Base-by-base conservation (phyloP, 1,140 invertebrate genomes). In the Asbolus verrucosus region DNA sequence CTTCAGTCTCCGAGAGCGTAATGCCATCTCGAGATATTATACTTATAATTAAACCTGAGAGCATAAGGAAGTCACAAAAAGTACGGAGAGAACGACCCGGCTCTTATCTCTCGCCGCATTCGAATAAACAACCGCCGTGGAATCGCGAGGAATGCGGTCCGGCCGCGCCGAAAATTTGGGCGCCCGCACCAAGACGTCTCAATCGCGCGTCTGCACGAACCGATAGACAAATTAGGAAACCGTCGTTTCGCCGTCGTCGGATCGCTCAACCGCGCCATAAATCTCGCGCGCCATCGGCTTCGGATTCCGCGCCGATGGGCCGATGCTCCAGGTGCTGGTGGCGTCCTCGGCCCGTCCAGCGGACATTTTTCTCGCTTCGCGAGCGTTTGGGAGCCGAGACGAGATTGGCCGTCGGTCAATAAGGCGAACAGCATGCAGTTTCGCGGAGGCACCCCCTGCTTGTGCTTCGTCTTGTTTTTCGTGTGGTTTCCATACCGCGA, bases 401-500 rank as follows among this genome's bases (percentile, higher is more conserved):
- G 41, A 63, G 61, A 63, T 63, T 63, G 61, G 61, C 61, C 61
- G 61, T 63, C 61, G 61, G 61, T 63, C 61, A 63, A 63, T 63
- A 63, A 63, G 61, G 46, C 39, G 18, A 63, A 63, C 61, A 63
- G 61, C 61, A 13, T 63, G 61, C n/a, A 41, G 61, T 63, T 41
- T 63, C 21, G 61, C 61, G 41, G 33, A 63, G 61, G 33, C 61
- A 39, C 67, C 59, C 68, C 61, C 61, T 33, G 65, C 43, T 41
- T 14, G 36, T 36, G 31, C 41, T 46, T 36, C 54, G 60, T 46
- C 68, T 62, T 54, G 68, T 61, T 65, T 63, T 46, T 70, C 50
- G 68, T 62, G 61, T 65, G 68, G 68, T 70, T 63, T 67, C 63
- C 69, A 60, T 71, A 63, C 63, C 43, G 62, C 63, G 63, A 63